Evolutionary conservation across 2,888 invertebrate species (phyloP), one percentile per base, ranked within the genome.

Genomic region (Xestia rhomboidea): DNA sequence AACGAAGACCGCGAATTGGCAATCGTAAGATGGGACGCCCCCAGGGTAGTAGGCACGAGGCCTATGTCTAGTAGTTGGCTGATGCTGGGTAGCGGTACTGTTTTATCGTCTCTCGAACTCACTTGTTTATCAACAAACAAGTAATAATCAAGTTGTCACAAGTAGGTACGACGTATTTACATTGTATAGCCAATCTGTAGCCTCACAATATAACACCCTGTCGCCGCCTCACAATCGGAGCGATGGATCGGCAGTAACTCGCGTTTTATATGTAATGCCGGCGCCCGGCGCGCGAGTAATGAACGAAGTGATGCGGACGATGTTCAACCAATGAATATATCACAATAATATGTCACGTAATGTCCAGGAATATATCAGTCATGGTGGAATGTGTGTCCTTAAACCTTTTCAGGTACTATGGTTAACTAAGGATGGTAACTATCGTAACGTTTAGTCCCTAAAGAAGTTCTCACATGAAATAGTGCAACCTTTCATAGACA

Each of bases 231-330:
- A 57, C 73, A 77, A 57, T 44, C 73, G 57, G 18, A 21, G 54
- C 54, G 44, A n/a, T 44, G 57, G 57, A 73, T 77, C 73, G 60
- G 77, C 77, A 73, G 44, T 77, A 77, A 73, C 57, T 57, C 44
- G 57, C 77, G 44, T 77, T 73, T 73, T 73, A 73, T 73, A 73
- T 54, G 51, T 64, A 64, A 41, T 15, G 63, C 13, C 41, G 73
- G 41, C 10, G 10, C 41, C 41, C 41, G 10, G n/a, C 76, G 27
- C 30, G 76, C 73, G 76, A 21, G 30, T 73, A 77, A 77, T 57
- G 73, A 44, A 27, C 77, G 30, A 77, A 73, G n/a, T 57, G 77
- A 34, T 44, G 73, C 30, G 73, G 30, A 78, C 49, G 49, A 67
- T n/a, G 78, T 38, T 13, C 2, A 18, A 41, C 63, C 63, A 67